These are phyloP conservation scores for Physeter macrocephalus DNA, from an alignment of 2,113 vertebrate species.

Conservation along the genomic window DNA sequence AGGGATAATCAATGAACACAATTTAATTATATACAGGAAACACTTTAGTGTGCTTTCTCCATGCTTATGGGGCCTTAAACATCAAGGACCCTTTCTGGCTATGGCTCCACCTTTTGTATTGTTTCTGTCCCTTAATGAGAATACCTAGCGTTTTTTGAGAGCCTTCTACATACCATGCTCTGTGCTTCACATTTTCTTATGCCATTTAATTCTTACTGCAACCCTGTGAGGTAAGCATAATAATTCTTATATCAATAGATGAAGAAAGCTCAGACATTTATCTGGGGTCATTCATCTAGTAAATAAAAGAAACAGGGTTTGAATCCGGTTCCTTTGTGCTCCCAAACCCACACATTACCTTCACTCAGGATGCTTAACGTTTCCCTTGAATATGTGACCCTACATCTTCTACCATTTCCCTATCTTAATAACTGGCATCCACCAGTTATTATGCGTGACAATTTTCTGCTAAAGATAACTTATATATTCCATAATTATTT, in stretches of 20 bases:
- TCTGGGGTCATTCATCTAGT: not conserved
- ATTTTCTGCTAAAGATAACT: not conserved
- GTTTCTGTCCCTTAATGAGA: not conserved
- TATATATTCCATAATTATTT: not conserved
- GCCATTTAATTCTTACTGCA: not conserved
- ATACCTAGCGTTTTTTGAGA: not conserved
- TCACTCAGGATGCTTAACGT: not conserved
- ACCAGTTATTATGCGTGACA: not conserved
- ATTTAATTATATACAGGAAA: not conserved
- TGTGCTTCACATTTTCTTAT: not conserved
- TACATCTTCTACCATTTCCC: not conserved
- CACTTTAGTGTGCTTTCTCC: not conserved
- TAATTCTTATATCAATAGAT: not conserved
- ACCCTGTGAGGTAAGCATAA: not conserved
- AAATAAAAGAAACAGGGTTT: not conserved
- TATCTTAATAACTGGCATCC: not conserved
- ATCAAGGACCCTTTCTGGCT: not conserved
- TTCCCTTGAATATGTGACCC: not conserved
- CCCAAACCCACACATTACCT: not conserved
- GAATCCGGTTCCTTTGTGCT: not conserved
- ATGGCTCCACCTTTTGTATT: not conserved
- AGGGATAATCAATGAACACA: not conserved
- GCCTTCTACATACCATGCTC: not conserved
- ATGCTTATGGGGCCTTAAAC: not conserved
- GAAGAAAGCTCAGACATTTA: not conserved